Evolutionary conservation across 2,888 invertebrate genomes (phyloP), one percentile per base, ranked within the genome.

Genomic region (Oligia fasciuncula): DNA sequence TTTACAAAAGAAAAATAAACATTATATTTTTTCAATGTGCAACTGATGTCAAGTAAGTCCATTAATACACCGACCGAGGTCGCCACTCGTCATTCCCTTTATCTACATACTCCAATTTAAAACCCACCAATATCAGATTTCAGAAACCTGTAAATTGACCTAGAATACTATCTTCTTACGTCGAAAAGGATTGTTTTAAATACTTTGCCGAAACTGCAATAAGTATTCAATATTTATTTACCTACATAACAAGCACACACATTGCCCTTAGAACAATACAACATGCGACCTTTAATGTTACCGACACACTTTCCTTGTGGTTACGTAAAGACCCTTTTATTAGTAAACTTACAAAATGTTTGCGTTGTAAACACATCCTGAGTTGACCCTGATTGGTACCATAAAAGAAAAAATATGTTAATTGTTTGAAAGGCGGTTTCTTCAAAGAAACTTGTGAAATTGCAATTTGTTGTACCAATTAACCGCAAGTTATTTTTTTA

Each of bases 271-370:
- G 73, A 74, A 86, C 84, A 79, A 88, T 85, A 84, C 77, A 83
- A 84, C 77, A 83, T 77, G 70, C 87, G 91, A 87, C 90, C 88
- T 90, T 89, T 81, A 76, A 78, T 67, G 67, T 66, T 77, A 79
- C 74, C 82, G 89, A 80, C 91, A 87, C 86, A 88, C 91, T 90
- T 91, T 91, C 89, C 80, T 86, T 77, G 83, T 71, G 54, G 69
- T 91, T 91, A 86, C 84, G 79, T 88, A 89, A 91, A 83, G 49
- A 63, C 77, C 82, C 83, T 86, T 85, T 80, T 85, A 77, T 79
- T 80, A 80, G 46, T 29, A 65, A 82, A 68, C 84, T 78, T 78
- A 84, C 76, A 77, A 87, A 85, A 83, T 88, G 82, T 91, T 85
- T 87, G 84, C 83, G 76, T 62, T 85, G 80, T 87, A 83, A 85